phyloP scores from a whole-genome alignment of 2,888 invertebrate species.

The Scaptomyza caliginosa region DNA sequence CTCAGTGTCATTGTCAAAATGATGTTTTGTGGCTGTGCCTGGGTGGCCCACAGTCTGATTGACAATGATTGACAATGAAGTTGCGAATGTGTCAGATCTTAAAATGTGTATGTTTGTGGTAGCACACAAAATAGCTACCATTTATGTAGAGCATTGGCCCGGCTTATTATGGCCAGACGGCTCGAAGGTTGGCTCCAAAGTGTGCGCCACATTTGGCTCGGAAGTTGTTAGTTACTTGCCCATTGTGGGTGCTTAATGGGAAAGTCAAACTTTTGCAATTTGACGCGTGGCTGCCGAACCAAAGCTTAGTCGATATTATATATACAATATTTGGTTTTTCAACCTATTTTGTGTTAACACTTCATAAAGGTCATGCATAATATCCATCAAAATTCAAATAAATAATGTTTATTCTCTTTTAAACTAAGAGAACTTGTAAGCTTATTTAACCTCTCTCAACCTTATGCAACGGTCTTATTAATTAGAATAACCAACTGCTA shows the following conservation, averaged over 20 bases:
- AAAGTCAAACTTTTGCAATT: slow-evolving; percentile 35
- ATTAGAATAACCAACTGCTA: slow-evolving; percentile 11
- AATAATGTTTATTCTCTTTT: too few relatives aligned
- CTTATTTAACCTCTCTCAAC: background rate
- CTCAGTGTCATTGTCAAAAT: slow-evolving; percentile 64
- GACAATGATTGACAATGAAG: slow-evolving; percentile 74
- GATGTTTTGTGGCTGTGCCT: slow-evolving; percentile 33
- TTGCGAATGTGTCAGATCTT: slow-evolving; percentile 53
- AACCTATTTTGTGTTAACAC: background rate
- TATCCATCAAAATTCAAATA: too few relatives aligned
- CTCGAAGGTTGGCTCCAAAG: slow-evolving; percentile 40
- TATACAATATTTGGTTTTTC: slow-evolving; percentile 16
- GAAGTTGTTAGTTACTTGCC: slow-evolving; percentile 40
- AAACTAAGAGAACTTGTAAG: too few relatives aligned
- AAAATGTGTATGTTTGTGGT: too few relatives aligned
- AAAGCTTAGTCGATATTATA: slow-evolving; percentile 2
- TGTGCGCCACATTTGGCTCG: slow-evolving; percentile 43
- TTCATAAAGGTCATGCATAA: slow-evolving; percentile 21
- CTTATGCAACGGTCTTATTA: slow-evolving; percentile 9
- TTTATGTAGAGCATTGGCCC: slow-evolving; percentile 63
- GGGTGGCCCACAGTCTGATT: slow-evolving; percentile 64
- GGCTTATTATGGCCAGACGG: slow-evolving; percentile 65
- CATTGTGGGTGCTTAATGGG: slow-evolving; percentile 55
- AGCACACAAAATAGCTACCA: slow-evolving; percentile 49
- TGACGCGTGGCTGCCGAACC: slow-evolving; percentile 16